Evolutionary conservation across 2,797 vertebrate genomes (phyloP).

Genomic region (Gephyroberyx darwinii): DNA sequence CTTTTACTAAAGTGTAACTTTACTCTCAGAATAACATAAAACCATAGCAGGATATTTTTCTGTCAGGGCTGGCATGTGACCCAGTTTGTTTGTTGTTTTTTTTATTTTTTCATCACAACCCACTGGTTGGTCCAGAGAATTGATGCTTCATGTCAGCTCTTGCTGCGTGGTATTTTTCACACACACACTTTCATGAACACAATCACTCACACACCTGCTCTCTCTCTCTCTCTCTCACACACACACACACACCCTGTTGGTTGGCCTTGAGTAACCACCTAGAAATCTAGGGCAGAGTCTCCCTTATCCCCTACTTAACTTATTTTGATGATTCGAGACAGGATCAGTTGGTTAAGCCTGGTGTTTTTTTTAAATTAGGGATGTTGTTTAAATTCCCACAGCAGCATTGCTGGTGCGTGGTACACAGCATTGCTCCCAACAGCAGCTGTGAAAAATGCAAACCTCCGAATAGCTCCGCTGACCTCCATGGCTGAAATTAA

Average conservation of each 20-base stretch:
- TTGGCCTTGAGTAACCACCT: slow-evolving; percentile 8
- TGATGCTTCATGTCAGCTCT: slow-evolving; percentile 5
- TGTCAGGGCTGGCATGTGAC: neutral
- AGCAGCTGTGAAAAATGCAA: slow-evolving; percentile 13
- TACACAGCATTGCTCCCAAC: slow-evolving; percentile 23
- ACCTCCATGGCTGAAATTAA: slow-evolving; percentile 42
- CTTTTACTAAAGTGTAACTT: neutral
- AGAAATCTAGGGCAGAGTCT: slow-evolving; percentile 49
- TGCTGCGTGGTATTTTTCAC: slow-evolving; percentile 16
- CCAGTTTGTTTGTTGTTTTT: neutral
- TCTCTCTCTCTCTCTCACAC: neutral
- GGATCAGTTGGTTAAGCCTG: slow-evolving; percentile 39
- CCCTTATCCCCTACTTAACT: slow-evolving; percentile 1
- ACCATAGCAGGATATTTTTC: too few species aligned
- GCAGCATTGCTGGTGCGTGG: neutral
- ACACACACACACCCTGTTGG: neutral
- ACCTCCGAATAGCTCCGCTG: slow-evolving; percentile 15
- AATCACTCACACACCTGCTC: neutral
- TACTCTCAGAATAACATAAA: too few species aligned
- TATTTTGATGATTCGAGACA: slow-evolving; percentile 54
- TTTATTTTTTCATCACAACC: neutral
- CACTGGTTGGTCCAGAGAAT: neutral
- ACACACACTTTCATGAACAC: neutral
- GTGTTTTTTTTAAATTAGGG: slow-evolving; percentile 20
- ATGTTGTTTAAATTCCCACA: slow-evolving; percentile 28